Evolutionary conservation across 2,888 invertebrate genomes (phyloP), one percentile per base, ranked within the genome.

Genomic region (Ferrisia virgata): DNA sequence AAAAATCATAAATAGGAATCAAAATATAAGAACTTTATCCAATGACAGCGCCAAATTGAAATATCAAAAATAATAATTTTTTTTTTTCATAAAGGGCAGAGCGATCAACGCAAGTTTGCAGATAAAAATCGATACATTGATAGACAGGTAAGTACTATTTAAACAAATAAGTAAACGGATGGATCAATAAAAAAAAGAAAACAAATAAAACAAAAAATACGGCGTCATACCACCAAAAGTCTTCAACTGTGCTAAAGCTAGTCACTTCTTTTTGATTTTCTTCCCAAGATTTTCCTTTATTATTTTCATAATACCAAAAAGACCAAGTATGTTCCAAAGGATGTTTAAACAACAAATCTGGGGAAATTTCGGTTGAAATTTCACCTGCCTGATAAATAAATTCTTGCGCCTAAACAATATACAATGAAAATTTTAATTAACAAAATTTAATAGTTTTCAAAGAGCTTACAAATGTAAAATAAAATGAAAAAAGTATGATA

Each of bases 251-350:
- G 88, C 95, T 94, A 89, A 99, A 97, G 86, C 95, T 95, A 85
- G 96, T 95, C 84, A 99, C 94, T 89, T 97, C 94, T 88, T 96
- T 94, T 88, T 96, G 94, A 90, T 97, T 96, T 87, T 97, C 95
- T 89, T 96, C 95, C 99, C 99, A 99, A 85, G 93, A 91, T 89
- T 94, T 94, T 88, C 92, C 93, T 88, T 95, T 94, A 89, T 98
- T 97, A 88, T 94, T 95, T 89, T 99, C 98, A 88, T 94, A 96
- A 89, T 97, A 99, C 99, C 99, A 99, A 86, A 99, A 91, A 15
- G 97, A 97, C 99, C 99, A 99, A 85, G 92, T 93, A 89, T 96
- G 95, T 89, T 98, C 96, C 86, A 99, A 90, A 11, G 98, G 97
- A 90, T 98, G 98, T 89, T 98, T 98, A 86, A 87, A 82, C 82